Percentiles rank a stretch among this genome's conserved stretches.
These are phyloP conservation scores for Acanthosepion esculentum DNA, from an alignment of 2,888 invertebrate species.

Conservation along the genomic window DNA sequence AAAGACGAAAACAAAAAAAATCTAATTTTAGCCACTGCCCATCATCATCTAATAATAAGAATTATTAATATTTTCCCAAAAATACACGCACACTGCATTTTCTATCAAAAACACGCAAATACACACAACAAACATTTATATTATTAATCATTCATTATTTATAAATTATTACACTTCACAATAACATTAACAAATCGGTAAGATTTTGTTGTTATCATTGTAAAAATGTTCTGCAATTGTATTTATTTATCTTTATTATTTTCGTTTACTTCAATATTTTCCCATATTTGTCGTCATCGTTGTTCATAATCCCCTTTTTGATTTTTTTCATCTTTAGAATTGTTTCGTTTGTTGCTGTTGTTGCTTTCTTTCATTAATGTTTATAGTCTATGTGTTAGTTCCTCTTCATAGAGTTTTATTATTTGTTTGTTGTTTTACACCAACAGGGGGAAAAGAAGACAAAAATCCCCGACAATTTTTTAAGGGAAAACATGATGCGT, in stretches of 20 bases:
- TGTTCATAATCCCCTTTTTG: no score
- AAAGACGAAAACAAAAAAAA: background rate
- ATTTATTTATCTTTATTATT: background rate
- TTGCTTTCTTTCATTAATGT: no score
- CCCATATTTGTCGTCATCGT: background rate
- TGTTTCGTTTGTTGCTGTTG: no score
- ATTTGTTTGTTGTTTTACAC: background rate
- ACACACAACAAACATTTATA: background rate
- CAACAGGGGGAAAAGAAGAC: background rate
- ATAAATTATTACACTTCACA: background rate
- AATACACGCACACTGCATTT: background rate
- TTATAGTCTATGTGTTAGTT: background rate
- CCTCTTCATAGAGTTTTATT: background rate
- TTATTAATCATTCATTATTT: background rate
- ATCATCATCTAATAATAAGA: no score
- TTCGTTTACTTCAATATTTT: background rate
- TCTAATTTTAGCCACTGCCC: no score
- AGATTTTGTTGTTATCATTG: constrained; percentile 22
- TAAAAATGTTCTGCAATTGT: background rate
- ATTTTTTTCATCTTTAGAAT: no score
- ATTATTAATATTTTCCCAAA: background rate
- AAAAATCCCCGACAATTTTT: background rate
- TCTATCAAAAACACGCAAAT: background rate
- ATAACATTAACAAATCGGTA: constrained; percentile 33
- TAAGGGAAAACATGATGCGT: background rate